Evolutionary conservation across 2,888 invertebrate species (phyloP), one percentile per base, ranked within the genome.

Genomic region (Octodonta nipae): DNA sequence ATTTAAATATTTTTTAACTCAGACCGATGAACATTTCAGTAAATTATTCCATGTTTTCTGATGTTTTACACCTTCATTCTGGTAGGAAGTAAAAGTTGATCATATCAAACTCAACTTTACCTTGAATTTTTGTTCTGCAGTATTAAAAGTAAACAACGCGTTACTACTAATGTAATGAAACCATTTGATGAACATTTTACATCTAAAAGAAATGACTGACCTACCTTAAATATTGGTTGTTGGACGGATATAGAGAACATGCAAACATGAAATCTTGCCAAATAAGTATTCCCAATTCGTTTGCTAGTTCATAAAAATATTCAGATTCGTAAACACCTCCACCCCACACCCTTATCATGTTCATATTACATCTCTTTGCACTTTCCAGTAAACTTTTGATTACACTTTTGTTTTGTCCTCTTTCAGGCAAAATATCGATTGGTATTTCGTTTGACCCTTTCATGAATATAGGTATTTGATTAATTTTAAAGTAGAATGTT

Each of bases 181-280:
- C n/a, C n/a, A n/a, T n/a, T n/a, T n/a, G n/a, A n/a, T n/a, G n/a
- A n/a, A n/a, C n/a, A n/a, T n/a, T n/a, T n/a, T n/a, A n/a, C n/a
- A n/a, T n/a, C n/a, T n/a, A n/a, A n/a, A n/a, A n/a, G n/a, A n/a
- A n/a, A n/a, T n/a, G n/a, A n/a, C n/a, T n/a, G n/a, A n/a, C 61
- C 54, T 63, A 75, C 62, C 66, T 51, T 13, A 95, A 63, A 61
- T 86, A 96, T 1, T 69, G 65, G 0, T 63, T 49, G 35, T 74
- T 71, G 0, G 73, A 70, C 0, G 95, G 95, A 61, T 98, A 98
- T 79, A 96, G 82, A 12, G 84, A 74, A 55, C 91, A 93, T 0
- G 93, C 95, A 58, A 93, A 98, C 78, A 93, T 86, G 54, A 95
- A 78, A 60, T 98, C 96, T 60, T 98, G 95, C 95, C 95, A 98